Evolutionary conservation across 2,797 vertebrate genomes (phyloP).

Genomic region (Scyliorhinus canicula): DNA sequence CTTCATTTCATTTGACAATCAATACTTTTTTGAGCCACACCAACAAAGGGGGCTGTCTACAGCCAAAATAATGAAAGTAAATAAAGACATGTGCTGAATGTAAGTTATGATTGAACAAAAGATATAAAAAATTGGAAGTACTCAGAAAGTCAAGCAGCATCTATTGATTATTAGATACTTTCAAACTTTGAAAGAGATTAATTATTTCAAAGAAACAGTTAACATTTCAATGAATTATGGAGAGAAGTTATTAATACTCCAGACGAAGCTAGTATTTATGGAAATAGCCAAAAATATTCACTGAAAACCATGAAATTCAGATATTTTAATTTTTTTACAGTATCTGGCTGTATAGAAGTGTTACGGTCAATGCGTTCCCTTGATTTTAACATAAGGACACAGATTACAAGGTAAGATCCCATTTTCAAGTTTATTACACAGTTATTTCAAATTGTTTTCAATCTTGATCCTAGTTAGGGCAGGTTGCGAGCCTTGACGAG

Average conservation of each 20-base stretch:
- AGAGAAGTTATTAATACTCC: not conserved
- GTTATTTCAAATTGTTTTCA: not conserved
- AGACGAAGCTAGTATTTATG: not conserved
- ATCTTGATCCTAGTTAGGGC: not conserved
- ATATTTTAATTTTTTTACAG: constrained; percentile 60
- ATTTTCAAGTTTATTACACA: constrained; percentile 3
- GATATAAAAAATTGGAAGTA: no score
- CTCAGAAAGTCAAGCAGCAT: no score
- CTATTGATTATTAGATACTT: no score
- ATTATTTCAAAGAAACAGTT: not conserved
- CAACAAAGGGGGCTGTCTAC: no score
- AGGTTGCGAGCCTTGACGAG: no score
- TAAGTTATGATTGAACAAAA: not conserved
- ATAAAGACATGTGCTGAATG: not conserved
- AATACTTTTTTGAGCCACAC: no score
- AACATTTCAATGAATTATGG: not conserved
- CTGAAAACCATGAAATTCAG: not conserved
- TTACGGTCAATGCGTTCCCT: constrained; percentile 94
- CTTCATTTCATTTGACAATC: no score
- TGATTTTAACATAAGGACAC: constrained; percentile 92
- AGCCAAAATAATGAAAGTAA: no score
- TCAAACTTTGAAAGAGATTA: not conserved
- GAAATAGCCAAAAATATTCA: not conserved
- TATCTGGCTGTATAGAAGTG: constrained; percentile 95
- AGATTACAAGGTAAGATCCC: constrained; percentile 82